Evolutionary conservation across 2,113 vertebrate genomes (phyloP), one percentile per base, ranked within the genome.

Genomic region (Clarias batrachus): DNA sequence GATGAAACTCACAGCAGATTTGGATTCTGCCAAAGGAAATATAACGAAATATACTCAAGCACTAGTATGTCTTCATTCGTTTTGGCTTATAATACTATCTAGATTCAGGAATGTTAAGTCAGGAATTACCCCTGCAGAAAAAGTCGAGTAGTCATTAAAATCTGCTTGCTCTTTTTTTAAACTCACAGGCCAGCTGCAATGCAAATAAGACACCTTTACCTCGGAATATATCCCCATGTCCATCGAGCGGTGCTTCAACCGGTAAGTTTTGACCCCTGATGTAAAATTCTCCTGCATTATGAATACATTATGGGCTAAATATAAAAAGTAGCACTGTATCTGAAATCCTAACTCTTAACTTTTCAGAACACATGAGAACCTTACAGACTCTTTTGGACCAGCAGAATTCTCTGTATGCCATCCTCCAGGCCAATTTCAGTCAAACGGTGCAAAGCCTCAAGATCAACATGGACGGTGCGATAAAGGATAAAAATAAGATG

Each of bases 351-450:
- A 66, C 6, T 48, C n/a, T 73, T 17, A 16, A 80, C 80, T 59
- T n/a, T 33, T 80, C 1, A 95, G 94, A 3, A 21, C 89, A 93
- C 13, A 0, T 93, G 0, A 93, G 85, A 71, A 85, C 54, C 1
- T 25, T 91, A 62, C 89, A 91, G 83, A 90, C 12, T 73, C 83
- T 88, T 54, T 92, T 89, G 23, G 82, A 88, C 10, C 91, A 93
- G 77, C 94, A 93, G 89, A 89, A 62, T 14, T 91, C 89, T 0
- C 86, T 92, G 86, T 89, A 93, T 0, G n/a, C 25, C 0, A 89
- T 94, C 0, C 85, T 95, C 0, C n/a, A 91, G 37, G 71, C 82
- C 13, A 95, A 96, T 90, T 95, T 93, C 92, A 95, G 88, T 8
- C 92, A 92, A 86, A 92, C 21, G 0, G 91, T 90, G 30, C 88